These are phyloP conservation scores for Chiloscyllium plagiosum DNA, from an alignment of 2,113 vertebrate species.

Conservation along the genomic window DNA sequence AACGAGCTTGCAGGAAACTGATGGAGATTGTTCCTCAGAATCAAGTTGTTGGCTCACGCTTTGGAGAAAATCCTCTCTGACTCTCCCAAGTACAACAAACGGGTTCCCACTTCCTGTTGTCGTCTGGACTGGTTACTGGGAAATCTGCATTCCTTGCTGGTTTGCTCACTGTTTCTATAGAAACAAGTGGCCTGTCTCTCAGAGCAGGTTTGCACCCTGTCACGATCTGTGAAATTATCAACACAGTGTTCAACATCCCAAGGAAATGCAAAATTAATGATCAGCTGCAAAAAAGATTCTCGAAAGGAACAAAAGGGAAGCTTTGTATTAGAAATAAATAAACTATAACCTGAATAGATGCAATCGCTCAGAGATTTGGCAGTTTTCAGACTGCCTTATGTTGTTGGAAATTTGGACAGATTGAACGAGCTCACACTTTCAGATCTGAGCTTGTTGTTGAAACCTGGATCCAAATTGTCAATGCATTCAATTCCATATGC, in stretches of 20 bases:
- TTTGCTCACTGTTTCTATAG: constrained; percentile 24
- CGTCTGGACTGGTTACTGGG: neutral
- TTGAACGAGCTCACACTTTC: neutral
- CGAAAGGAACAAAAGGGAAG: neutral
- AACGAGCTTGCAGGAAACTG: neutral
- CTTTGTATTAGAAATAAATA: neutral
- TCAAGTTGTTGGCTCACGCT: too few species aligned
- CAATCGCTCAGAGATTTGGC: neutral
- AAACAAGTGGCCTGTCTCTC: neutral
- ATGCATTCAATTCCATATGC: neutral
- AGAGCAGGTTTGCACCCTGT: neutral
- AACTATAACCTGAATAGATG: neutral
- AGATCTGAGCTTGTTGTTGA: neutral
- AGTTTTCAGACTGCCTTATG: neutral
- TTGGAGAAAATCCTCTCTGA: neutral
- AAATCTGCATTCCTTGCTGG: constrained; percentile 11
- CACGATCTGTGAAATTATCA: neutral
- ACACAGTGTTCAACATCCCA: neutral
- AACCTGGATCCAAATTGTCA: constrained; percentile 8
- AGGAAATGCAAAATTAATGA: neutral
- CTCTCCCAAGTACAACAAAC: neutral
- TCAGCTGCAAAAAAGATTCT: neutral
- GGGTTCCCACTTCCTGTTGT: neutral
- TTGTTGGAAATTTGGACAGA: constrained; percentile 7
- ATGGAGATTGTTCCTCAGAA: neutral